phyloP scores from a whole-genome alignment of 2,888 invertebrate species.

The Schizaphis graminum region DNA sequence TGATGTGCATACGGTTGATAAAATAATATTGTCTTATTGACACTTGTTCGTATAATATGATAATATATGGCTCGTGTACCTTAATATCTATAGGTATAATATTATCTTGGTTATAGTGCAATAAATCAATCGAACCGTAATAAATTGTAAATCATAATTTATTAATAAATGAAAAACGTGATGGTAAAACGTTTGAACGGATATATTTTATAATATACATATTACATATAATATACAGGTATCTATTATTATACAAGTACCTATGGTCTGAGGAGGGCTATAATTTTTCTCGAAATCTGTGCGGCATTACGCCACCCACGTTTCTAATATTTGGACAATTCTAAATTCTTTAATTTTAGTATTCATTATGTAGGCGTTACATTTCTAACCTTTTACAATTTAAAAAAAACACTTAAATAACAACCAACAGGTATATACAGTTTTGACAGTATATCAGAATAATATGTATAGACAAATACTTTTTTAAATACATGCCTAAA shows the following conservation, averaged over 20 bases:
- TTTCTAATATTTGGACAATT: neutral
- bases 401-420: neutral
- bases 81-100: neutral
- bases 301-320: slow-evolving; percentile 9
- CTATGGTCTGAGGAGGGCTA: neutral
- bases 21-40: slow-evolving; percentile 14
- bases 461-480: neutral
- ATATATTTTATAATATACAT: neutral
- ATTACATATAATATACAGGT: neutral
- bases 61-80: neutral
- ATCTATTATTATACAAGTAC: neutral
- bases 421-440: neutral
- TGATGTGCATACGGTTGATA: neutral
- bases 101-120: neutral
- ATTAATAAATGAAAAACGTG: slow-evolving; percentile 14
- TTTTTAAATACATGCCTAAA: neutral
- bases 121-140: neutral
- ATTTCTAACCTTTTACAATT: neutral
- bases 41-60: slow-evolving; percentile 9
- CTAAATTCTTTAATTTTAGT: neutral
- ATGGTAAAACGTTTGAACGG: neutral
- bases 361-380: neutral
- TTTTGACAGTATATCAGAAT: neutral
- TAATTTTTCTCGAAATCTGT: slow-evolving; percentile 2
- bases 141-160: slow-evolving; percentile 14